Percentiles rank a stretch among this genome's conserved stretches.
These are phyloP conservation scores for Gortyna flavago DNA, from an alignment of 2,888 invertebrate species.

Conservation along the genomic window DNA sequence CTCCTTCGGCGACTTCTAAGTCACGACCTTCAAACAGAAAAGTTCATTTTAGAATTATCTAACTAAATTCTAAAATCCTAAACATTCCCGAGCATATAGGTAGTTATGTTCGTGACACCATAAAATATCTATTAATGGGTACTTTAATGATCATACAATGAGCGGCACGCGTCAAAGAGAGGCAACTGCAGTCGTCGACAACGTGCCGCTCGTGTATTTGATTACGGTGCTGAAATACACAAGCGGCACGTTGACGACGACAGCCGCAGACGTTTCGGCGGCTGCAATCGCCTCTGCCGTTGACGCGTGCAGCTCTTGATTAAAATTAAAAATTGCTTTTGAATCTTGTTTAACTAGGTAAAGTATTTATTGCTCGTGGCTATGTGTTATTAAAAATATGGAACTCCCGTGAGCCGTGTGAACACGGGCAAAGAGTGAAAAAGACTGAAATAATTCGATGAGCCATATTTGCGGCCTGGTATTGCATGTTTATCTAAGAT, in stretches of 20 bases:
- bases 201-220: too few species aligned
- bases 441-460: too few species aligned
- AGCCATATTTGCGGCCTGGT: neutral
- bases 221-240: too few species aligned
- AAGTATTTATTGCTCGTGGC: neutral
- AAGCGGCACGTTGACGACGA: too few species aligned
- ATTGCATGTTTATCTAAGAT: neutral
- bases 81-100: neutral
- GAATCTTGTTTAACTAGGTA: neutral
- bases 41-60: neutral
- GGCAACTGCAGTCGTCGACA: too few species aligned
- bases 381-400: neutral
- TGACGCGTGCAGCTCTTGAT: neutral
- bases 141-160: neutral
- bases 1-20: conserved; percentile 92
- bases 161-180: neutral
- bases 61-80: neutral
- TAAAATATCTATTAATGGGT: neutral
- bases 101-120: neutral
- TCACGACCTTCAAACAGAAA: conserved; percentile 91
- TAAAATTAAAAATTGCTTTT: neutral
- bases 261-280: neutral
- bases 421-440: neutral
- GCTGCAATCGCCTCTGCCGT: neutral
- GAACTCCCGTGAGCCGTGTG: neutral